These are phyloP conservation scores for Chrysocyon brachyurus DNA, from an alignment of 2,797 vertebrate genomes.

Conservation along the genomic window DNA sequence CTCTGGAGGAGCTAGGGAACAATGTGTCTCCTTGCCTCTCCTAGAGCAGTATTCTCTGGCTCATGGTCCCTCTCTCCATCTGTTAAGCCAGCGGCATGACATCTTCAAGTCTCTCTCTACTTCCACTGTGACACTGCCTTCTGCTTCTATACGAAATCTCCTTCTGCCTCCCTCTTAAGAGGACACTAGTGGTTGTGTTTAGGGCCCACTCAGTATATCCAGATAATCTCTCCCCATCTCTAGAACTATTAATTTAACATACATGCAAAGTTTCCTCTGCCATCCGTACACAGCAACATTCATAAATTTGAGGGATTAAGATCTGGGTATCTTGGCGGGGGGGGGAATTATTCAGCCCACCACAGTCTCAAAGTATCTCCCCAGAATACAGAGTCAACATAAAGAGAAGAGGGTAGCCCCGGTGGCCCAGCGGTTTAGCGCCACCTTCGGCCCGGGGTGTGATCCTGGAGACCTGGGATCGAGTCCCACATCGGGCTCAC, in stretches of 20 bases:
- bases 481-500: no score
- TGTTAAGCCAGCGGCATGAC: background rate
- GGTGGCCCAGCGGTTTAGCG: background rate
- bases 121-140: background rate
- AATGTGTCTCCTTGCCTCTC: background rate
- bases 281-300: background rate
- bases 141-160: background rate
- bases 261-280: background rate
- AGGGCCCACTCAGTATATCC: background rate
- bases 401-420: background rate
- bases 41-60: background rate
- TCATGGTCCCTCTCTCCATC: background rate
- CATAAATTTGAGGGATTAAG: background rate
- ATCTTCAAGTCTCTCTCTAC: background rate
- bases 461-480: no score
- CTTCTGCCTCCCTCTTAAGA: background rate
- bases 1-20: background rate
- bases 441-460: no score
- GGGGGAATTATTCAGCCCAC: background rate
- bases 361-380: conserved; percentile 2
- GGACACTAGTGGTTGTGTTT: background rate
- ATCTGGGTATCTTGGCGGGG: background rate
- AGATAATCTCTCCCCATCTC: background rate
- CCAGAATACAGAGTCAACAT: background rate
- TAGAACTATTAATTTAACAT: background rate